Evolutionary conservation across 2,888 invertebrate genomes (phyloP), one percentile per base, ranked within the genome.

Genomic region (Venusia cambrica): DNA sequence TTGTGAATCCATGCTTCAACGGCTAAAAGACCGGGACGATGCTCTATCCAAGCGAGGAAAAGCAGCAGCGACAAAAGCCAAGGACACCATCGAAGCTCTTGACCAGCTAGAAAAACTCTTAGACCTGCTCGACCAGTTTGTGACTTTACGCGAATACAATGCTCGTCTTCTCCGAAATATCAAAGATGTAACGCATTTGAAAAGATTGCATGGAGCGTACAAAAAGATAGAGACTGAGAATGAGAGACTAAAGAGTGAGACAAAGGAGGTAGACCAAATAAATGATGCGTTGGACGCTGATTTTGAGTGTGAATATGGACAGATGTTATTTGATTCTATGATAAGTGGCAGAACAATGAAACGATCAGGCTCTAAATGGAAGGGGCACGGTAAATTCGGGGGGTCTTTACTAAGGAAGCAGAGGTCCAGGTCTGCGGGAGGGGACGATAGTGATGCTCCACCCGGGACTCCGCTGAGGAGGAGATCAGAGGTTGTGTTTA

Each of bases 31-130:
- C 10, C 63, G 66, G 5, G 70, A 77, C 2, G 87, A 87, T 42
- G 83, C 84, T 2, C 54, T 88, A 2, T 89, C 90, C 5, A 78
- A 73, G 38, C 80, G 90, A 3, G 88, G 90, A 0, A 89, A 78
- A 32, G 84, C 89, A 5, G 72, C 88, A 2, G 90, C 91, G 22
- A 71, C 85, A 2, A 88, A 83, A 14, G 88, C 89, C 0, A 81
- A 90, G 48, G 89, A 89, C 7, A 89, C 91, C 0, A 78, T 91
- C 5, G 91, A 92, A 50, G 90, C 92, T 0, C 89, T 96, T 43
- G 94, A 95, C 57, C 94, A 96, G 58, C 71, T 96, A 27, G 94
- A 94, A 50, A 93, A 93, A 53, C 84, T 96, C 3, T 90, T 95
- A 53, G 90, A 91, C 40, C 74, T 96, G 14, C 88, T 96, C 71